Evolutionary conservation across 2,113 vertebrate genomes (phyloP).

Genomic region (Leuciscus idus): DNA sequence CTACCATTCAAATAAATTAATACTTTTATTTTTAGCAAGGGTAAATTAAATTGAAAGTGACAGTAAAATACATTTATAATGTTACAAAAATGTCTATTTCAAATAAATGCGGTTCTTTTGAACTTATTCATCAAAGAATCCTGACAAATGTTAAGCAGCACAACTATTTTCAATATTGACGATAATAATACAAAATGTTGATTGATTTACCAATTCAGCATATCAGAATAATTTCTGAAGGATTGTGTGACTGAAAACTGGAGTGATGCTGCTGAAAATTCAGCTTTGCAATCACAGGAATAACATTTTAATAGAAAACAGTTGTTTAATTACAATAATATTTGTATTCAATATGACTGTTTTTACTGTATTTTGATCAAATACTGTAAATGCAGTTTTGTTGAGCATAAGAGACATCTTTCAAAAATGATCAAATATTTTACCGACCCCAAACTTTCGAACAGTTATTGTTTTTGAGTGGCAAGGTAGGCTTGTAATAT

Average conservation of each 20-base stretch:
- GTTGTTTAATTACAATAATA: neutral
- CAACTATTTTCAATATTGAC: neutral
- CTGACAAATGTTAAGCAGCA: neutral
- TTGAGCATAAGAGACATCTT: neutral
- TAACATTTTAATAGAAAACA: neutral
- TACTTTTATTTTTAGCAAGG: neutral
- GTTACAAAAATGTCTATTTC: neutral
- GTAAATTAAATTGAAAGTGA: neutral
- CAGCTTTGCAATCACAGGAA: neutral
- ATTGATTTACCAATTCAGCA: neutral
- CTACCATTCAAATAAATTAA: neutral
- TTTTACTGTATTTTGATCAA: neutral
- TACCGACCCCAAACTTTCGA: too few relatives aligned
- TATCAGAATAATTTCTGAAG: neutral
- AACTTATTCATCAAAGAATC: neutral
- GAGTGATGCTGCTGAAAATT: neutral
- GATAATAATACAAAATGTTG: neutral
- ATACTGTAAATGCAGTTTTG: neutral
- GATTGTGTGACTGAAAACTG: neutral
- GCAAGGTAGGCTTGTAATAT: neutral
- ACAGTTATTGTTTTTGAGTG: too few relatives aligned
- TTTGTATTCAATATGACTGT: neutral
- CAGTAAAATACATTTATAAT: neutral
- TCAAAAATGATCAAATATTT: neutral
- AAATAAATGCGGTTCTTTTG: neutral